Base-by-base conservation (phyloP, 2,888 invertebrate genomes). In the Apamea crenata region DNA sequence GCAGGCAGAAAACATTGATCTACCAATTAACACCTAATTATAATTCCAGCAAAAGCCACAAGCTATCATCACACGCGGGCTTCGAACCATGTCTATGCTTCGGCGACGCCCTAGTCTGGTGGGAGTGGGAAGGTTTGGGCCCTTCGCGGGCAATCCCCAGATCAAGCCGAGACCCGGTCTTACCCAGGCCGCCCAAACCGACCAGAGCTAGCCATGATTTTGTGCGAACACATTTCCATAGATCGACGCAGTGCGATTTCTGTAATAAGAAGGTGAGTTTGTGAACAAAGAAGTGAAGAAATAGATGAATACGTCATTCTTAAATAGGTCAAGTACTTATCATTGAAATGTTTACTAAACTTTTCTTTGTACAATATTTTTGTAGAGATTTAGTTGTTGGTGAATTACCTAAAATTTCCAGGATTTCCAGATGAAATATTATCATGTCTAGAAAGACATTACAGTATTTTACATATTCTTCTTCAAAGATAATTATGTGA, bases 61-160 rank as follows among this genome's bases (percentile, higher is more conserved):
- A 97, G 63, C 93, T 98, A 44, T 97, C 98, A 36, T 96, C 97
- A 0, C 98, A 99, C 94, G 98, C 99, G 0, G 99, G 99, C 2
- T 99, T 99, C 94, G 99, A 99, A 94, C 98, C 99, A 5, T 98
- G 98, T 75, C 97, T 99, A 59, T 99, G 99, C 93, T 99, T 98
- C 93, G 99, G 99, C 8, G 99, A 99, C 92, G 98, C 99, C 72
- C 97, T 99, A 1, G 97, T 99, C 21, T 98, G 98, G 80, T 99
- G 99, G 95, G 97, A 98, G 77, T 98, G 98, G 98, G 97, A 97
- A 79, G 97, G 95, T 0, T 91, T 92, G 0, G 93, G 93, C 0
- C 89, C 91, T 2, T 78, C 90, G 91, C 94, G 96, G 79, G 94
- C 91, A 92, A 91, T 91, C 85, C 93, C 95, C 4, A 92, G 96